Evolutionary conservation across 2,113 vertebrate genomes (phyloP).

Genomic region (Odocoileus virginianus): DNA sequence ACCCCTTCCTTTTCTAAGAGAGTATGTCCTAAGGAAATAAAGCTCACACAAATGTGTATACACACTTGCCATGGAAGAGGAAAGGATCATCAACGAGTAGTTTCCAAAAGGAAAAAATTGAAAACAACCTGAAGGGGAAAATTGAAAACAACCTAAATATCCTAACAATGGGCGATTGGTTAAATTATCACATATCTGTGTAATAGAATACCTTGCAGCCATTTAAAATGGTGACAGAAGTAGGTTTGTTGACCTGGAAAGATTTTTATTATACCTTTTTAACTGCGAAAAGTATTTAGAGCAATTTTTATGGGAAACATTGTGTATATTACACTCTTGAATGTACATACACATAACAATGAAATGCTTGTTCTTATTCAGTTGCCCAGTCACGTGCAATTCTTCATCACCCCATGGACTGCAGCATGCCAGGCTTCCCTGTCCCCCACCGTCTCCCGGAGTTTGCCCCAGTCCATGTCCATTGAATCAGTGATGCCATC

Average conservation of each 20-base stretch:
- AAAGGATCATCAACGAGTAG: not conserved
- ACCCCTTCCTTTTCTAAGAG: not conserved
- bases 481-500: not conserved
- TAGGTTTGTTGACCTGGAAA: not conserved
- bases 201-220: not conserved
- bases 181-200: not conserved
- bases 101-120: not conserved
- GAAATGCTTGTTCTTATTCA: not conserved
- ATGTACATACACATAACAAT: not conserved
- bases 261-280: not conserved
- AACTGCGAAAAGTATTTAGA: not conserved
- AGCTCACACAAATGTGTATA: not conserved
- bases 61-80: not conserved
- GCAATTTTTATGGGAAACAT: not conserved
- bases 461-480: not conserved
- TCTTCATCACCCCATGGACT: not conserved
- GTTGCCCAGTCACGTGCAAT: not conserved
- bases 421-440: not conserved
- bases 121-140: not conserved
- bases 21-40: constrained; percentile 1
- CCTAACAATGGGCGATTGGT: not conserved
- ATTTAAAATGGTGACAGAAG: not conserved
- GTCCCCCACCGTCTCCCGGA: rapidly evolving
- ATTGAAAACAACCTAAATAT: not conserved
- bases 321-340: not conserved